phyloP scores from a whole-genome alignment of 2,113 vertebrate species.

The Catharus minimus region DNA sequence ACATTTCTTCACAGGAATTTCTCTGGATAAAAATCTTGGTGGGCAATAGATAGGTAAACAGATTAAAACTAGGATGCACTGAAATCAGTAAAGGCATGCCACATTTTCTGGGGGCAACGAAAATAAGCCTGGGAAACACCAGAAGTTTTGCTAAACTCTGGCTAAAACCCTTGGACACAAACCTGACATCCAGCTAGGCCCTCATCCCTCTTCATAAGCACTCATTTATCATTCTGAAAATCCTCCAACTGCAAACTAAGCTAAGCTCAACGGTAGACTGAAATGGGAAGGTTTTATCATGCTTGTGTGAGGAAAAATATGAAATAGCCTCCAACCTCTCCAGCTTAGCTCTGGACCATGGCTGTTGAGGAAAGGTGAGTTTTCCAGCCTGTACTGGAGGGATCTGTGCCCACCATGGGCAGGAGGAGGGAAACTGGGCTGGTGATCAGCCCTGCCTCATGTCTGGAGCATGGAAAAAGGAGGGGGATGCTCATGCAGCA shows the following conservation, averaged over 20 bases:
- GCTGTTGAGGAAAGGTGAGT: neutral
- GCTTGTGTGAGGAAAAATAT: neutral
- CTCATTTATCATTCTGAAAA: neutral
- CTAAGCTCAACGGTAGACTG: neutral
- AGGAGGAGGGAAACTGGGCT: neutral
- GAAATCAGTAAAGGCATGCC: neutral
- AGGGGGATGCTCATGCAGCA: neutral
- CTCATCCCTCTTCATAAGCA: neutral
- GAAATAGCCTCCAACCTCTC: neutral
- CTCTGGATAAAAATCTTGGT: neutral
- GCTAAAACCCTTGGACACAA: neutral
- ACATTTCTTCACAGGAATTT: neutral
- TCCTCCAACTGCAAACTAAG: neutral
- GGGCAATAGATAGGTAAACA: neutral
- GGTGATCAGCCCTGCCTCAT: neutral
- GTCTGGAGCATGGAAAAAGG: fast-evolving
- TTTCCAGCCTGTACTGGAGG: neutral
- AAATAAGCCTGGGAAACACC: neutral
- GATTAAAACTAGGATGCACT: neutral
- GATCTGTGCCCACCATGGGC: neutral
- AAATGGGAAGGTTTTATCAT: neutral
- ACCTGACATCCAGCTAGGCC: neutral
- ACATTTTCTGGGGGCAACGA: neutral
- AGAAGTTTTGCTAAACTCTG: neutral
- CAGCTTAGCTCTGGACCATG: neutral